Base-by-base conservation (phyloP, 2,888 invertebrate species). In the Diplazon laetatorius region DNA sequence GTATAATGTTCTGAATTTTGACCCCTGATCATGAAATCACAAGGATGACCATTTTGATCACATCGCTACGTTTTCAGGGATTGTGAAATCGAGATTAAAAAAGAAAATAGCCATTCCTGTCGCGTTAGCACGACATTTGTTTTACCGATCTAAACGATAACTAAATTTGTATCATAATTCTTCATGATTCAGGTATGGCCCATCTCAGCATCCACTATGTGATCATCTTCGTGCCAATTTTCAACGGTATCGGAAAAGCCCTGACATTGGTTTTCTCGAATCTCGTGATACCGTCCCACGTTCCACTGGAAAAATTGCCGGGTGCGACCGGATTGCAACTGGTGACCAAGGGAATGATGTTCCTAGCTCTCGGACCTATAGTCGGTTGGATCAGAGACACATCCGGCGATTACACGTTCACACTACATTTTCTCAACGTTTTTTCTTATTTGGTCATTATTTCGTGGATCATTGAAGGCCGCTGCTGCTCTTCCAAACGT, bases 191-290 rank as follows among this genome's bases (percentile, higher is more conserved):
- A 94, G 94, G 94, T 71, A 90, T 95, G 74, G 94, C 95, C 1
- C 93, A 94, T 84, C 92, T 93, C 35, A 93, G 93, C 80, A 92
- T 92, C 9, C 94, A 93, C 85, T 84, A 87, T 10, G 89, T 94
- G 1, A 92, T 94, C 0, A 86, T 95, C 20, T 80, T 92, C 18
- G 93, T 94, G 9, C 94, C 94, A 30, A 92, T 93, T 0, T 92
- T 95, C 80, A 93, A 95, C 78, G 95, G 95, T 0, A 93, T 94
- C 72, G 95, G 94, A 18, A 95, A 95, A 90, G 95, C 94, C 0
- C 88, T 95, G 0, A 91, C 95, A 69, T 95, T 95, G 3, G 94
- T 95, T 4, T 95, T 95, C 85, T 94, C 95, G 93, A 94, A 95
- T 0, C 89, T 95, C 4, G 94, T 95, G 10, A 94, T 95, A 83